Evolutionary conservation across 2,113 vertebrate species (phyloP), one percentile per base, ranked within the genome.

Genomic region (Amia ocellicauda): DNA sequence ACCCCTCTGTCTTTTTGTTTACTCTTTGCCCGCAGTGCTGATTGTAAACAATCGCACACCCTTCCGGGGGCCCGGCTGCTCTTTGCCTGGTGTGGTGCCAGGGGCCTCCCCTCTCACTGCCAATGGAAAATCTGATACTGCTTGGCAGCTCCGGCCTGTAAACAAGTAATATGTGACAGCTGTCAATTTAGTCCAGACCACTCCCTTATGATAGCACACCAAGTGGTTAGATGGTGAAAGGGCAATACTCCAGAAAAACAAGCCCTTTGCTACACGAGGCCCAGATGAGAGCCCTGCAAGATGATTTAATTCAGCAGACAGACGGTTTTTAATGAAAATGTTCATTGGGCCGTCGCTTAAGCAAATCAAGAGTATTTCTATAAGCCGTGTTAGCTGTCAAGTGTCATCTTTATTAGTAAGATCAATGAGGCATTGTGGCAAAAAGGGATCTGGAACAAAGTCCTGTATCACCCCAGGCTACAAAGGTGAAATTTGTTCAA

Each of bases 331-430:
- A 7, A 47, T 47, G 43, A 47, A 14, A 47, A 47, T 47, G 43
- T 47, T 8, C 43, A 47, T 3, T 47, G 43, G 53, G 61, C 31
- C 61, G 27, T 64, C 54, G 60, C 66, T 71, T 69, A 50, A 67
- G 27, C 54, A 67, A 64, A 69, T 68, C 36, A 57, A 45, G 60
- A 47, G 64, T 69, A 67, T 69, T 70, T 74, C 63, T 70, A 67
- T 54, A 63, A 68, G 66, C 78, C 82, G 86, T 79, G 83, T 86
- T 85, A 85, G 80, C 88, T 84, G 83, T 88, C 88, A 87, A 80
- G 83, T 86, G 80, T 86, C 86, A 82, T 88, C 84, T 86, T 85
- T 87, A 88, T 87, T 90, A 90, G 86, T 62, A 69, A 66, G 74
- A 77, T 79, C 68, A 57, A 78, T 83, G 83, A 88, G 79, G 85